These are phyloP conservation scores for Suncus etruscus DNA, from an alignment of 2,113 vertebrate species.

Conservation along the genomic window DNA sequence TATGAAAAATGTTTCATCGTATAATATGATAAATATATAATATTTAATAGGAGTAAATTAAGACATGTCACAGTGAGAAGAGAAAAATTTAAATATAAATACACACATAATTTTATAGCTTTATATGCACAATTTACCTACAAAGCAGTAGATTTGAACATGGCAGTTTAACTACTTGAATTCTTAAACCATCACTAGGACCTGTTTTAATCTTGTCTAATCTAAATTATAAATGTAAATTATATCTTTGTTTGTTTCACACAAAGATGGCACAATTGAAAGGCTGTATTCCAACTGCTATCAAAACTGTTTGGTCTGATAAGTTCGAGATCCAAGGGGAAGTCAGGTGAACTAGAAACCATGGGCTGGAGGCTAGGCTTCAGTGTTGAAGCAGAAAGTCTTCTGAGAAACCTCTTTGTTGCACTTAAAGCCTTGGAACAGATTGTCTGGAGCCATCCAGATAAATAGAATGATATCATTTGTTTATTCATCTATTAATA, in stretches of 20 bases:
- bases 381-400: no score
- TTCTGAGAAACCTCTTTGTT: no score
- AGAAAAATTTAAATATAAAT: not conserved
- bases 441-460: no score
- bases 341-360: not conserved
- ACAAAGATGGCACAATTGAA: not conserved
- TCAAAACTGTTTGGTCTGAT: no score
- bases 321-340: not conserved
- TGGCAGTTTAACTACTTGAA: not conserved
- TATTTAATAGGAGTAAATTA: constrained; percentile 44
- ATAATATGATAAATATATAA: constrained; percentile 19
- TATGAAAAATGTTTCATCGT: constrained; percentile 22
- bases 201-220: not conserved
- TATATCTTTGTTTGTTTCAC: not conserved
- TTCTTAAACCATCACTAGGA: not conserved
- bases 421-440: no score
- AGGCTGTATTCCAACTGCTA: not conserved
- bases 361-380: not conserved
- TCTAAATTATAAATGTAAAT: not conserved
- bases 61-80: not conserved
- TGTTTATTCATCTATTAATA: no score
- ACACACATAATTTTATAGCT: not conserved
- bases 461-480: no score
- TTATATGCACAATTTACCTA: not conserved
- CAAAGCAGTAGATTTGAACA: not conserved